Percentiles rank a stretch among this genome's conserved stretches.
These are phyloP conservation scores for Biston betularia DNA, from an alignment of 2,888 invertebrate genomes.

Conservation along the genomic window DNA sequence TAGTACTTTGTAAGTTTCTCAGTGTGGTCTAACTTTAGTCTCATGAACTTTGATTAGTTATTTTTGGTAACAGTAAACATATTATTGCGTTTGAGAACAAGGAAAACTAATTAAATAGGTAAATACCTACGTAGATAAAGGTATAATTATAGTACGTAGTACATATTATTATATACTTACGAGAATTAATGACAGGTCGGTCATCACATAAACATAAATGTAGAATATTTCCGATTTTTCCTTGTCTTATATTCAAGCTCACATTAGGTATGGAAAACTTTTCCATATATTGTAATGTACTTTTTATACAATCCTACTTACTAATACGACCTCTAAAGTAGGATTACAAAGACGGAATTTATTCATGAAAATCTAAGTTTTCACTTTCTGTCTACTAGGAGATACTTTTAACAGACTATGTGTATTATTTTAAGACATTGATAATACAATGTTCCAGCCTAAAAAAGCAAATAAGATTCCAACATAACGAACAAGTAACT, in stretches of 20 bases:
- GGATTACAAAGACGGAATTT: neutral
- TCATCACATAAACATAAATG: slow-evolving; percentile 16
- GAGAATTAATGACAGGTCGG: neutral
- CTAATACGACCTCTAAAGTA: slow-evolving; percentile 22
- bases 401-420: too few species aligned
- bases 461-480: too few species aligned
- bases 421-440: too few species aligned
- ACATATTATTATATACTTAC: neutral
- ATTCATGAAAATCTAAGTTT: slow-evolving; percentile 14
- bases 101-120: slow-evolving; percentile 10
- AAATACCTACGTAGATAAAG: slow-evolving; percentile 11
- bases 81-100: neutral
- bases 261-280: slow-evolving; percentile 5
- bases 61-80: slow-evolving; percentile 6
- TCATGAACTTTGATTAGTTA: neutral
- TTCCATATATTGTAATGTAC: neutral
- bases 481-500: too few species aligned
- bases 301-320: slow-evolving; percentile 13
- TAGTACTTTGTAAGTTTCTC: slow-evolving; percentile 1
- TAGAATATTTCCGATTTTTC: slow-evolving; percentile 22
- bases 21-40: slow-evolving; percentile 4
- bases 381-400: slow-evolving; percentile 4
- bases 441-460: too few species aligned
- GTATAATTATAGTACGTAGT: too few species aligned
- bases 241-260: slow-evolving; percentile 5